Base-by-base conservation (phyloP, 2,113 vertebrate species). In the Apistogramma diplotaenia region DNA sequence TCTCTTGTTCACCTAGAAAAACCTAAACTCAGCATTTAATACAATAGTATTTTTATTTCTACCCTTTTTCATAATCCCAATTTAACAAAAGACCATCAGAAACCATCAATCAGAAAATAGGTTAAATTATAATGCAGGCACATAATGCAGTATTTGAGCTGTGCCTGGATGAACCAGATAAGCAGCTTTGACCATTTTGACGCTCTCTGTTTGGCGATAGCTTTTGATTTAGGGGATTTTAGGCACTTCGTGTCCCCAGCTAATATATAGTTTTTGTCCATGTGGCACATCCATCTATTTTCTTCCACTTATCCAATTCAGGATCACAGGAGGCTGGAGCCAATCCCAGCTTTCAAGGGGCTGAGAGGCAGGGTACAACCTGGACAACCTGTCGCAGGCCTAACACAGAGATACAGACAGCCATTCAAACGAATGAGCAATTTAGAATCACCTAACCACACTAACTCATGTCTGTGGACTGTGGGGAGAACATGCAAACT, bases 131-230 rank as follows among this genome's bases (percentile, higher is more conserved):
- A 16, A 51, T 54, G 11, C 6, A 25, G 40, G 35, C 46, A 57
- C 29, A 57, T 37, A 62, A 21, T 25, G 31, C 21, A 53, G 19
- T 78, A 1, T 60, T 15, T 31, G 61, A 59, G 35, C 43, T 70
- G 23, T 55, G 73, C 13, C 33, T 81, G 79, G 60, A 65, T 86
- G 71, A 89, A 59, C 55, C 40, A 80, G 74, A 85, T 81, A 81
- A 79, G 27, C 65, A 67, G 25, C 53, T 77, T 54, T 59, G 75
- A 18, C 46, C 54, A 27, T 54, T 23, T 71, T 82, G 51, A 75
- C 61, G 71, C 31, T 55, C 15, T 59, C 51, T 37, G 40, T 62
- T 25, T 59, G 53, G 59, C 55, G 79, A 18, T 60, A 25, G 55
- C 51, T 84, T 78, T 79, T 62, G 74, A 78, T 71, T 84, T 37